Conservation (phyloP, 2,888 invertebrate genomes). For the Acheta domesticus region DNA sequence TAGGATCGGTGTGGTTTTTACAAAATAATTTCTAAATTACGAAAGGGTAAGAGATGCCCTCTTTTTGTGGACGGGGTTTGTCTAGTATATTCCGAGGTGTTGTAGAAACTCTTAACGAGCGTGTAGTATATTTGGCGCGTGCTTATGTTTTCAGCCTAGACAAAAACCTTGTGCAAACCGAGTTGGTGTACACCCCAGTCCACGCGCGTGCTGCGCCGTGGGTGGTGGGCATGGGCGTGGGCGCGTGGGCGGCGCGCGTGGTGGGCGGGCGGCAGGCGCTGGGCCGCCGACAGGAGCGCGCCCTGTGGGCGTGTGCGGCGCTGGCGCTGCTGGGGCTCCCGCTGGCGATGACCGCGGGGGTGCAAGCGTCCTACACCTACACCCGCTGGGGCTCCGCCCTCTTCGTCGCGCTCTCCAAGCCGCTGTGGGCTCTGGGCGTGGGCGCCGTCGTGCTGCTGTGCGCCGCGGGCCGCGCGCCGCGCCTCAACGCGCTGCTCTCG, state of each 20-base stretch:
- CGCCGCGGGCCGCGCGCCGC: background rate
- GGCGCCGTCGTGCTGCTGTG: background rate
- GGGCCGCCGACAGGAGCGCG: background rate
- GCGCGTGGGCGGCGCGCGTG: background rate
- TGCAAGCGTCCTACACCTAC: rapidly evolving
- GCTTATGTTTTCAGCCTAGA: background rate
- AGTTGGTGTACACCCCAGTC: background rate
- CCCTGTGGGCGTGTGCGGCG: background rate
- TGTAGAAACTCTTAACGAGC: no score
- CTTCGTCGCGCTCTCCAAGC: background rate
- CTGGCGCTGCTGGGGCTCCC: background rate
- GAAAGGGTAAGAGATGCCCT: no score
- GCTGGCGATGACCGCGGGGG: no score
- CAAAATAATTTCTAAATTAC: background rate
- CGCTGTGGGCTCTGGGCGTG: background rate
- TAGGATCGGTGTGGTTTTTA: background rate
- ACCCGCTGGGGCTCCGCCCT: background rate
- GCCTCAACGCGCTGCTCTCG: background rate
- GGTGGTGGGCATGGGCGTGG: background rate
- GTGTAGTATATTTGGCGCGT: no score
- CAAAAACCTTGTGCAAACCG: background rate
- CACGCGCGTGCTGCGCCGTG: background rate
- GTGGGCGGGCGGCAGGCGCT: background rate
- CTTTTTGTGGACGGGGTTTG: no score
- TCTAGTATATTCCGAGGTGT: background rate